Evolutionary conservation across 2,888 invertebrate species (phyloP).

Genomic region (Meghimatium bilineatum): DNA sequence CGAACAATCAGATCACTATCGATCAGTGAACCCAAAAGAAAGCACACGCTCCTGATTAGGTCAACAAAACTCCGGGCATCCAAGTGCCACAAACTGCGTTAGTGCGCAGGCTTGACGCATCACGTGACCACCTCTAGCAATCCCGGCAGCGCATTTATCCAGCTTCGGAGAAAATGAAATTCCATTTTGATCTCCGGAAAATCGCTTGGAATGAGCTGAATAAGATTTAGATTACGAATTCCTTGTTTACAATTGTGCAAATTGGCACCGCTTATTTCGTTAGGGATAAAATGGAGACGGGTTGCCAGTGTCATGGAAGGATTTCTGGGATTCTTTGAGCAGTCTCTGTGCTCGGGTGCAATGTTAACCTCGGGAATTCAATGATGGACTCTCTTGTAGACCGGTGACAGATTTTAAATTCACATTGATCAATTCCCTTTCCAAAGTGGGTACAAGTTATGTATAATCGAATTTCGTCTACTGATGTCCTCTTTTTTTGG

Average conservation of each 20-base stretch:
- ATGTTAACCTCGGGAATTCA: constrained; percentile 34
- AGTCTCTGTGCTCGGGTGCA: constrained; percentile 23
- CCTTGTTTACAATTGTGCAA: constrained; percentile 58
- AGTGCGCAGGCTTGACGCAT: constrained; percentile 45
- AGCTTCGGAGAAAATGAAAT: constrained; percentile 59
- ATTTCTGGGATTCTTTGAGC: constrained; percentile 30
- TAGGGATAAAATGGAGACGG: constrained; percentile 58
- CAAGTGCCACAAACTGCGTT: constrained; percentile 49
- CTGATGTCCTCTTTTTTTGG: neutral
- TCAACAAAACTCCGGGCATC: constrained; percentile 45
- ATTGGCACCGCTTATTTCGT: constrained; percentile 57
- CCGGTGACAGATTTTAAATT: constrained; percentile 35
- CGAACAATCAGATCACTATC: constrained; percentile 43
- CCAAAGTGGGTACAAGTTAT: constrained; percentile 38
- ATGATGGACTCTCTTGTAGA: constrained; percentile 18
- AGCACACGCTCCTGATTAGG: constrained; percentile 50
- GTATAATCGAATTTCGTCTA: constrained; percentile 14
- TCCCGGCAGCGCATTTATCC: constrained; percentile 49
- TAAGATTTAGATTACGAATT: constrained; percentile 59
- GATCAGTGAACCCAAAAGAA: constrained; percentile 43
- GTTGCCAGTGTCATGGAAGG: constrained; percentile 61
- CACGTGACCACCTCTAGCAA: constrained; percentile 42
- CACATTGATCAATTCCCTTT: constrained; percentile 43
- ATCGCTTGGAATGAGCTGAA: constrained; percentile 59
- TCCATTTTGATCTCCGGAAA: constrained; percentile 57